Conservation (phyloP, 2,113 vertebrate species). For the Epinephelus lanceolatus region DNA sequence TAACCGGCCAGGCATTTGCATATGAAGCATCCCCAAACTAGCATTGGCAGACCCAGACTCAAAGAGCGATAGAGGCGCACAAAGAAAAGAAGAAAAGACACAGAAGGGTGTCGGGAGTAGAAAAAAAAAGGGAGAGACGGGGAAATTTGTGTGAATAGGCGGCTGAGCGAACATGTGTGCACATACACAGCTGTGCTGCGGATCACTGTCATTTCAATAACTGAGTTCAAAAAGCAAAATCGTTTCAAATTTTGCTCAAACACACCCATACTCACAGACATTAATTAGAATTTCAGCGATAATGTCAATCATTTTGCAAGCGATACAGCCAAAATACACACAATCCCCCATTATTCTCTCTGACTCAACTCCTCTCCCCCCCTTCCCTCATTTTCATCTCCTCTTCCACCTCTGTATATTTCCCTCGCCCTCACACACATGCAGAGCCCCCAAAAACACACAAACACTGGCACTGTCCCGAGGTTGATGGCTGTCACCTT, state of each 20-base stretch:
- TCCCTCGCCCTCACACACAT: slow-evolving; percentile 49
- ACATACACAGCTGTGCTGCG: slow-evolving; percentile 1
- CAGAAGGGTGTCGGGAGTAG: neutral
- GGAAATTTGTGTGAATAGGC: slow-evolving; percentile 15
- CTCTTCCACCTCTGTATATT: slow-evolving; percentile 47
- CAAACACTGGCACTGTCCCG: slow-evolving; percentile 63
- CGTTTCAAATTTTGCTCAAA: slow-evolving; percentile 32
- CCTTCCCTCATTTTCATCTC: neutral
- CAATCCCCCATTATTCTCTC: neutral
- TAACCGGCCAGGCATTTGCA: slow-evolving; percentile 49
- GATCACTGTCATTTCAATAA: slow-evolving; percentile 52
- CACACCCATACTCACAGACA: slow-evolving; percentile 3
- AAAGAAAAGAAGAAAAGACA: slow-evolving; percentile 21
- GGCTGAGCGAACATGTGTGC: neutral
- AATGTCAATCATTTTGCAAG: slow-evolving; percentile 53
- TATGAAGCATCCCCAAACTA: slow-evolving; percentile 54
- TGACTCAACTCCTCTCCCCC: slow-evolving; percentile 8
- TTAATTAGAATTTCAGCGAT: slow-evolving; percentile 57
- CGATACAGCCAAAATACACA: slow-evolving; percentile 14
- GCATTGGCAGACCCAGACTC: slow-evolving; percentile 34
- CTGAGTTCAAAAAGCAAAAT: slow-evolving; percentile 32
- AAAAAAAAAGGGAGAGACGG: slow-evolving; percentile 8
- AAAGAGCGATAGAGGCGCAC: slow-evolving; percentile 19
- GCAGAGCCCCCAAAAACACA: slow-evolving; percentile 45
- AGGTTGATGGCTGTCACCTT: slow-evolving; percentile 79